These are phyloP conservation scores for Odontamblyopus rebecca DNA, from an alignment of 2,797 vertebrate genomes.

Conservation along the genomic window DNA sequence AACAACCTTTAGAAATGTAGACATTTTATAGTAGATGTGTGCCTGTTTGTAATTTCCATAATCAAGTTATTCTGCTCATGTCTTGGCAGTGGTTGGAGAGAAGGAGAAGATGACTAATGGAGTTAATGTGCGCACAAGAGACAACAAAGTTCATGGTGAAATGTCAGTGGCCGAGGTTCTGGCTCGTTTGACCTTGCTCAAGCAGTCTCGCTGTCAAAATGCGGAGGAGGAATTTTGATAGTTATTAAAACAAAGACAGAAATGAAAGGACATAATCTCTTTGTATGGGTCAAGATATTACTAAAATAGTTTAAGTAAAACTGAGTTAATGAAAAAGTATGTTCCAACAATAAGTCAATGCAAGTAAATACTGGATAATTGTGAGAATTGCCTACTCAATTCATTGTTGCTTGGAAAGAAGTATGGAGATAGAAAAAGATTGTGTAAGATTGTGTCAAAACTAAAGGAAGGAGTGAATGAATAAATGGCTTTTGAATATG, in stretches of 20 bases:
- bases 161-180: constrained; percentile 80
- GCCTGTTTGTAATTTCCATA: constrained; percentile 17
- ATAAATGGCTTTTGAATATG: background rate
- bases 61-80: constrained; percentile 55
- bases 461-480: background rate
- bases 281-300: background rate
- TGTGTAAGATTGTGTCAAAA: background rate
- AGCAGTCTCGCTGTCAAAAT: constrained; percentile 73
- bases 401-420: too few species aligned
- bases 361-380: background rate
- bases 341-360: background rate
- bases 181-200: constrained; percentile 84
- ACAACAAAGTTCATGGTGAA: constrained; percentile 94
- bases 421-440: background rate
- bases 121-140: constrained; percentile 91
- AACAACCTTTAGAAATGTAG: background rate
- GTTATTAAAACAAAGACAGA: background rate
- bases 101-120: constrained; percentile 86
- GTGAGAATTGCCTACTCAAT: background rate
- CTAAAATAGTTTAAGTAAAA: too few species aligned
- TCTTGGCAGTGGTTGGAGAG: constrained; percentile 91
- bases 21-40: constrained; percentile 55
- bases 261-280: background rate
- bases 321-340: background rate
- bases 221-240: constrained; percentile 89